Evolutionary conservation across 2,797 vertebrate genomes (phyloP).

Genomic region (Falco novaeseelandiae): DNA sequence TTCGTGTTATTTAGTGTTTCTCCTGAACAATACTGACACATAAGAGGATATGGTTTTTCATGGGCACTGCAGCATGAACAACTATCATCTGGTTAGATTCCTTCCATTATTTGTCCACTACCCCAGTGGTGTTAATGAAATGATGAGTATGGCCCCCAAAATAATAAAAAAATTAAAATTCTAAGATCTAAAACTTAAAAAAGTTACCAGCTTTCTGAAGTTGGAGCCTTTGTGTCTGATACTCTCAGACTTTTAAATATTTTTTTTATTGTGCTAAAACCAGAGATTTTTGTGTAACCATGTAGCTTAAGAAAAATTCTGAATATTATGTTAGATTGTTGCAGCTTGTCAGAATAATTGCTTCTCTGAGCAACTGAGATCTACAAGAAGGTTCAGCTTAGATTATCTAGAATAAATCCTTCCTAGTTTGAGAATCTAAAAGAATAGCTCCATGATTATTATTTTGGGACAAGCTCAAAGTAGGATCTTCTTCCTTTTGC

Average conservation of each 20-base stretch:
- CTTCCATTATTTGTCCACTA: background rate
- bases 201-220: background rate
- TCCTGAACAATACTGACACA: background rate
- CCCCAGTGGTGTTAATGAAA: background rate
- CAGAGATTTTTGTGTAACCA: background rate
- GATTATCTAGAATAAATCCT: constrained; percentile 18
- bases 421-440: background rate
- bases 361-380: background rate
- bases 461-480: background rate
- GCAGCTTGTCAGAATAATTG: background rate
- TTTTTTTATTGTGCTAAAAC: constrained; percentile 1
- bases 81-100: background rate
- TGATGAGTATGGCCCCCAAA: background rate
- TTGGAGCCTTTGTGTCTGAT: background rate
- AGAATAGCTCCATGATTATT: background rate
- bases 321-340: background rate
- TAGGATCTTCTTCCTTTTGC: background rate
- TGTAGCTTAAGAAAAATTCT: background rate
- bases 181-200: background rate
- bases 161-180: background rate
- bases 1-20: background rate
- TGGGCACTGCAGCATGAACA: background rate
- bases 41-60: background rate
- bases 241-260: background rate
- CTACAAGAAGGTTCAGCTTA: background rate